A percentile compares a stretch with the other conserved stretches of the same genome.
Evolutionary conservation across 2,888 invertebrate species (phyloP).

Genomic region (Lasioglossum morio): DNA sequence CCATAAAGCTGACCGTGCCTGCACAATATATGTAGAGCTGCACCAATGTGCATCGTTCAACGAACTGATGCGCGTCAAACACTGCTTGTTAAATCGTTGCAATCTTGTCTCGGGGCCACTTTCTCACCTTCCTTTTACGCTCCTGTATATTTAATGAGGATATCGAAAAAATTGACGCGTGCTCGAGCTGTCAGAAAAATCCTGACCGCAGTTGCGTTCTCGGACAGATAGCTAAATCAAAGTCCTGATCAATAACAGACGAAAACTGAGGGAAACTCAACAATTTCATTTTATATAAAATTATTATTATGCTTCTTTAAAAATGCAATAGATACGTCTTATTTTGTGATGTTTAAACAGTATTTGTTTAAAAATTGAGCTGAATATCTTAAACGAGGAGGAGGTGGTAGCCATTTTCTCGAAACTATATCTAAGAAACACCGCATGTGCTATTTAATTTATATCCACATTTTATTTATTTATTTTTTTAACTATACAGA

Average conservation of each 20-base stretch:
- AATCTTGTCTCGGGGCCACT: background rate
- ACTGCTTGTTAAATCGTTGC: slow-evolving; percentile 34
- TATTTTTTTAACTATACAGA: background rate
- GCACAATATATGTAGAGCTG: background rate
- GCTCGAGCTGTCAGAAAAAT: background rate
- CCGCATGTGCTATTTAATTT: background rate
- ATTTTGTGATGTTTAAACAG: background rate
- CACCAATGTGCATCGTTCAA: slow-evolving; percentile 11
- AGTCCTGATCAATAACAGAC: background rate
- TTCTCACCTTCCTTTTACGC: background rate
- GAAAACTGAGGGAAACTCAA: background rate
- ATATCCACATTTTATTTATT: background rate
- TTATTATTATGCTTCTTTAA: background rate
- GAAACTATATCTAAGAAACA: background rate
- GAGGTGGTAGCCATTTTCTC: background rate
- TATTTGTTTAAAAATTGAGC: background rate
- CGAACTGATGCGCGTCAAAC: slow-evolving; percentile 22
- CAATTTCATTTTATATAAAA: background rate
- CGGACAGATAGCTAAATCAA: background rate
- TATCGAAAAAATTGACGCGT: background rate
- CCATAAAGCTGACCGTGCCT: slow-evolving; percentile 57
- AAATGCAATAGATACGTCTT: background rate
- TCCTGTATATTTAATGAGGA: background rate
- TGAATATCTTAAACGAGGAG: background rate
- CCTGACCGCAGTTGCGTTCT: background rate